Evolutionary conservation across 2,797 vertebrate genomes (phyloP).

Genomic region (Bradypus variegatus): DNA sequence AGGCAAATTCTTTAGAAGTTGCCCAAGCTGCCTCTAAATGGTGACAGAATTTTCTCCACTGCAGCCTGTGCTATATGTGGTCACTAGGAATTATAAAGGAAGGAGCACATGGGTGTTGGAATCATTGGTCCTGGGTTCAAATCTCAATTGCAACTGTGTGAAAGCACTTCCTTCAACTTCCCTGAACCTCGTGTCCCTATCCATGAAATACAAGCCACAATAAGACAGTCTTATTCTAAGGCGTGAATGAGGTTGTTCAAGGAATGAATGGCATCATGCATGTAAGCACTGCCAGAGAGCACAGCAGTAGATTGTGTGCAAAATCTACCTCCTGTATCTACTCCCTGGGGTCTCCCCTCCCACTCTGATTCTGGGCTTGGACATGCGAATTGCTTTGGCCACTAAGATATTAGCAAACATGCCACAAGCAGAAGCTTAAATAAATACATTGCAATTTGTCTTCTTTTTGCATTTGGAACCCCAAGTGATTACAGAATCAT

Average conservation of each 20-base stretch:
- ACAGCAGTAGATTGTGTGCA: background rate
- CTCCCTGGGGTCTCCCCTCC: background rate
- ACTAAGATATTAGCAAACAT: background rate
- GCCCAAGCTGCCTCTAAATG: background rate
- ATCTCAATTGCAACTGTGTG: background rate
- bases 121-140: background rate
- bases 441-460: background rate
- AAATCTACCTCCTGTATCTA: background rate
- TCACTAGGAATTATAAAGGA: background rate
- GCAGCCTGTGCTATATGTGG: background rate
- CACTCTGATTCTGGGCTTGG: background rate
- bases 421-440: background rate
- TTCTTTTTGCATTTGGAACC: background rate
- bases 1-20: slow-evolving; percentile 9
- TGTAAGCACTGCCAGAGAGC: background rate
- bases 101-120: background rate
- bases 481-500: background rate
- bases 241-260: background rate
- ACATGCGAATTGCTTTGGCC: background rate
- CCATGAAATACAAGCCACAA: background rate
- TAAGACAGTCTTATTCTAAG: background rate
- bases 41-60: background rate
- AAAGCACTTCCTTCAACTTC: background rate
- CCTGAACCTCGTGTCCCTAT: background rate
- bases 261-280: background rate